Evolutionary conservation across 1,140 invertebrate species (phyloP), one percentile per base, ranked within the genome.

Genomic region (Lepidotrigona ventralis): DNA sequence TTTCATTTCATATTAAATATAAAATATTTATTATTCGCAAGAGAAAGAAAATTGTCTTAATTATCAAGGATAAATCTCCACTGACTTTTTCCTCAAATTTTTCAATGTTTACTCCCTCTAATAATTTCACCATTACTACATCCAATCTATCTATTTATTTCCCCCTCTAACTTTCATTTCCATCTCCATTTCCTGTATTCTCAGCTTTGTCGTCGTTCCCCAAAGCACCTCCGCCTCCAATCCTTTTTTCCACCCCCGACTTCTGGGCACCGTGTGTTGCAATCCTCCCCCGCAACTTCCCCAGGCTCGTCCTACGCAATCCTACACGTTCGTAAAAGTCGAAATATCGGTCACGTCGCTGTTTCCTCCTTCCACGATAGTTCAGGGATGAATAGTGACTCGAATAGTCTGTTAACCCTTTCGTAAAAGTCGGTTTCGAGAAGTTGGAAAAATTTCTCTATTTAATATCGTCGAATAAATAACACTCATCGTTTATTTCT

Each of bases 261-360:
- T 9, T 21, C 21, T 14, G 51, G 0, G 33, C 17, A 51, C 33
- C 53, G 21, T 12, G 68, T 51, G 81, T 56, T 66, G 70, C 63
- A 33, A 73, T n/a, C n/a, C 58, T 60, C 58, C 58, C 58, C 58
- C 66, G 53, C 79, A 33, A 46, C 39, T 46, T 8, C 39, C 39
- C 6, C 39, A 46, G 21, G 6, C 46, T 2, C 39, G n/a, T 68
- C 26, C 73, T 26, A 76, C 74, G 74, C 74, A 39, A n/a, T 21
- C 72, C 2, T 56, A 21, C 51, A 53, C 53, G 29, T 60, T 64
- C 29, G 17, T 39, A 56, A 46, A 39, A 23, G 58, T 46, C 74
- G 39, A 64, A 69, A 79, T 69, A 79, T 68, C 76, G 63, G 75
- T 68, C 46, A n/a, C 51, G 19, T 53, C 26, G 53, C 76, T 68